phyloP scores from a whole-genome alignment of 2,113 vertebrate genomes.

The Indri indri region DNA sequence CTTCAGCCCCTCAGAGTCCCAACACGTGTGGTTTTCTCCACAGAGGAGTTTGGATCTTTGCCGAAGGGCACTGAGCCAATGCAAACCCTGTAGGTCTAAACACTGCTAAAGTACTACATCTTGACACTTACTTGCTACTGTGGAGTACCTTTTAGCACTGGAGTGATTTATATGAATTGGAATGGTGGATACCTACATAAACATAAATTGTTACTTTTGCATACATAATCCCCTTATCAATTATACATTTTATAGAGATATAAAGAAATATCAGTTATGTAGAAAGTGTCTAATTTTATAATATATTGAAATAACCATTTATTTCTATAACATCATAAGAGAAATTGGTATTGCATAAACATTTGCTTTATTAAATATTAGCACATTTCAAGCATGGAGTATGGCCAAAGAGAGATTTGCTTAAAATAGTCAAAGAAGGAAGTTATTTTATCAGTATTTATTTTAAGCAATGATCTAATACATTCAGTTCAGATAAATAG shows the following conservation, averaged over 20 bases:
- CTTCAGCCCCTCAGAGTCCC: constrained; percentile 76
- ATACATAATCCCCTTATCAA: constrained; percentile 12
- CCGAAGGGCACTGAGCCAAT: constrained; percentile 76
- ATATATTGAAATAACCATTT: constrained; percentile 5
- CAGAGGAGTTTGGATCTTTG: constrained; percentile 69
- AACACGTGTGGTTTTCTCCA: constrained; percentile 79
- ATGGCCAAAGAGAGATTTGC: constrained; percentile 46
- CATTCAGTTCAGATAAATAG: constrained; percentile 61
- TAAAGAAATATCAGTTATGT: background rate
- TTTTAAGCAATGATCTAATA: constrained; percentile 72
- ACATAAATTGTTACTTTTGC: constrained; percentile 13
- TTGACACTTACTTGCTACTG: constrained; percentile 80
- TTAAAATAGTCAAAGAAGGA: constrained; percentile 69
- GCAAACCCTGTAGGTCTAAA: constrained; percentile 81
- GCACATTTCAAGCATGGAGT: constrained; percentile 31
- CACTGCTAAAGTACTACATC: constrained; percentile 64
- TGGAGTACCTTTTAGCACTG: constrained; percentile 58
- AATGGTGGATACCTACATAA: constrained; percentile 32
- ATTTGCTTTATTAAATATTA: constrained; percentile 72
- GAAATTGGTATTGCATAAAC: constrained; percentile 48
- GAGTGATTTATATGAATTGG: constrained; percentile 37
- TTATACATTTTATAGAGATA: background rate
- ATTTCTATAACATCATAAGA: constrained; percentile 14
- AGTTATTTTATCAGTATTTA: constrained; percentile 66
- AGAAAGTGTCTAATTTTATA: constrained; percentile 29